Evolutionary conservation across 2,888 invertebrate species (phyloP), one percentile per base, ranked within the genome.

Genomic region (Suillia variegata): DNA sequence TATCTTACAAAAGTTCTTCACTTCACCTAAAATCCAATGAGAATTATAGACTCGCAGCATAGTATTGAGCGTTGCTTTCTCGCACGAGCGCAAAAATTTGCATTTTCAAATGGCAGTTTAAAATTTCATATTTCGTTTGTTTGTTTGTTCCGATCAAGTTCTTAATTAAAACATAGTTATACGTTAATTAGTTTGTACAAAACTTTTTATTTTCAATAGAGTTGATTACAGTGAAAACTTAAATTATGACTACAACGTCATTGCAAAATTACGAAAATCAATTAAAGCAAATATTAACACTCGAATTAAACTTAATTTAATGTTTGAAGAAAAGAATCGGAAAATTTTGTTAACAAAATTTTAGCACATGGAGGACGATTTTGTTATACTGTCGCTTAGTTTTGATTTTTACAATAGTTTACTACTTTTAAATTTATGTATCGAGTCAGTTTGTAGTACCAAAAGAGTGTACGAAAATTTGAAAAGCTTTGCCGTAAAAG

Each of bases 281-380:
- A 15, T 24, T 50, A 48, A 18, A 8, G 13, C 18, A 21, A 4
- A 48, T 18, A 21, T 13, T 48, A 18, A 4, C 17, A 24, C 15
- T 24, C n/a, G 10, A 18, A 20, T 48, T 48, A 21, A 12, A n/a
- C n/a, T n/a, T n/a, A n/a, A 18, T 22, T 48, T 20, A 12, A 18
- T 48, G 20, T 18, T 48, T 48, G 5, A 48, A 48, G 18, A 48
- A 53, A 58, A 61, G 63, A 26, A 13, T 24, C 15, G 22, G 13
- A n/a, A 17, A 48, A 38, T 51, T 38, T 22, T 51, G 55, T 50
- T 45, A 64, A 62, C 54, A 62, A 62, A 54, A 62, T 58, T 77
- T 77, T 78, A 78, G 78, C 79, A 79, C 77, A 77, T 78, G 77
- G 79, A 78, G 77, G 77, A 76, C 74, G 71, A 64, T 61, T 59